Percentiles rank a stretch among this genome's conserved stretches.
phyloP scores from a whole-genome alignment of 1,140 invertebrate genomes.

The Holcopasites calliopsidis region DNA sequence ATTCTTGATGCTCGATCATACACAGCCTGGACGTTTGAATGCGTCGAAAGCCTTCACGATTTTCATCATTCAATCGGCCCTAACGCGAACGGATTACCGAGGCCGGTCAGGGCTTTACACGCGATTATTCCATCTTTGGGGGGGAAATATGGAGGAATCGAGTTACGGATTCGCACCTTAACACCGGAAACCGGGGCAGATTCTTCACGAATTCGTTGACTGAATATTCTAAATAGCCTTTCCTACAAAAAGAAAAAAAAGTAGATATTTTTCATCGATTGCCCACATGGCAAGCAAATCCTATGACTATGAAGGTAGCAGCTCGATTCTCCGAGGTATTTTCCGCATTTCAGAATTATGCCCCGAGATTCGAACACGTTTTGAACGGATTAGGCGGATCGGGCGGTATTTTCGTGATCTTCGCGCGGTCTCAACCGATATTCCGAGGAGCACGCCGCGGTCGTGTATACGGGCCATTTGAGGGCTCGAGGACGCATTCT shows the following conservation, averaged over 20 bases:
- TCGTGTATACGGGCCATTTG: conserved; percentile 78
- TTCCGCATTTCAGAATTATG: not conserved
- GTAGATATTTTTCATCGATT: not conserved
- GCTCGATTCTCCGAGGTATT: not conserved
- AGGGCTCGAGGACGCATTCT: conserved; percentile 72
- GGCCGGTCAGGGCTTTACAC: not conserved
- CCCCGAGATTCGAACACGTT: not conserved
- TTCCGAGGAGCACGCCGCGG: conserved; percentile 71
- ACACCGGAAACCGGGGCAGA: not conserved
- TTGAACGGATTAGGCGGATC: conserved; percentile 24
- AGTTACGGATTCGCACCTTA: conserved; percentile 5
- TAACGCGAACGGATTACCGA: conserved; percentile 12
- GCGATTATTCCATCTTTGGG: conserved; percentile 16
- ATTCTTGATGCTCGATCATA: conserved; percentile 24
- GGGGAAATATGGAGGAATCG: conserved; percentile 2
- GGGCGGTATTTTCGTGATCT: conserved; percentile 18
- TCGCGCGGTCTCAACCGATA: conserved; percentile 68
- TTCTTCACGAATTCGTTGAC: not conserved
- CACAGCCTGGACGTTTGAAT: conserved; percentile 14
- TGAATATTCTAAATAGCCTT: not conserved
- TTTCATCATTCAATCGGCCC: conserved; percentile 1
- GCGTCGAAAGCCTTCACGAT: not conserved
- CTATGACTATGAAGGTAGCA: not conserved
- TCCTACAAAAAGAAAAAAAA: not conserved
- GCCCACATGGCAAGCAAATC: not conserved